Evolutionary conservation across 2,113 vertebrate species (phyloP).

Genomic region (Poeciliopsis prolifica): DNA sequence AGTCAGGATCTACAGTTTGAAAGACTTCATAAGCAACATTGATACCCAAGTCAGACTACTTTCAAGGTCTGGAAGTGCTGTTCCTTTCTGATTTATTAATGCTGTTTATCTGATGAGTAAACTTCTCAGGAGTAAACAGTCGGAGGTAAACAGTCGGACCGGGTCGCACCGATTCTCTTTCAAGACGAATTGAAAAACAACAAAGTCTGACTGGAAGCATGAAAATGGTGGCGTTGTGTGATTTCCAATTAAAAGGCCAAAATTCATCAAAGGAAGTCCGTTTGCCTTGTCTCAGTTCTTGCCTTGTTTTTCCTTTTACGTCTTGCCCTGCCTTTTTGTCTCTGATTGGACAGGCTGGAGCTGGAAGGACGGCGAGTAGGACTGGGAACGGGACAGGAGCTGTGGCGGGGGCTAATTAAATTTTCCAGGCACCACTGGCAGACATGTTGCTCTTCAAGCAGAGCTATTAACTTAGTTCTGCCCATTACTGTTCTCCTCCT

Average conservation of each 20-base stretch:
- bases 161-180: not conserved
- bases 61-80: constrained; percentile 22
- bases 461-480: constrained; percentile 74
- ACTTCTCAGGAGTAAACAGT: not conserved
- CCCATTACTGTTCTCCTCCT: constrained; percentile 63
- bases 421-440: constrained; percentile 69
- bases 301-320: not conserved
- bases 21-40: constrained; percentile 25
- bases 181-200: not conserved
- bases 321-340: not conserved
- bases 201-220: not conserved
- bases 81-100: constrained; percentile 59
- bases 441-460: constrained; percentile 72
- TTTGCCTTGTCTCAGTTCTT: not conserved
- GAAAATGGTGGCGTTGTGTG: not conserved
- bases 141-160: not conserved
- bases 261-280: not conserved
- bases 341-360: constrained; percentile 14
- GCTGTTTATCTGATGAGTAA: constrained; percentile 55
- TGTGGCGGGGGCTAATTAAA: constrained; percentile 71
- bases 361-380: constrained; percentile 18
- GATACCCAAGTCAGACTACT: constrained; percentile 17
- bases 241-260: constrained; percentile 6
- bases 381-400: constrained; percentile 30
- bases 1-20: constrained; percentile 11